Base-by-base conservation (phyloP, 1,140 invertebrate genomes). In the Streblospio benedicti region DNA sequence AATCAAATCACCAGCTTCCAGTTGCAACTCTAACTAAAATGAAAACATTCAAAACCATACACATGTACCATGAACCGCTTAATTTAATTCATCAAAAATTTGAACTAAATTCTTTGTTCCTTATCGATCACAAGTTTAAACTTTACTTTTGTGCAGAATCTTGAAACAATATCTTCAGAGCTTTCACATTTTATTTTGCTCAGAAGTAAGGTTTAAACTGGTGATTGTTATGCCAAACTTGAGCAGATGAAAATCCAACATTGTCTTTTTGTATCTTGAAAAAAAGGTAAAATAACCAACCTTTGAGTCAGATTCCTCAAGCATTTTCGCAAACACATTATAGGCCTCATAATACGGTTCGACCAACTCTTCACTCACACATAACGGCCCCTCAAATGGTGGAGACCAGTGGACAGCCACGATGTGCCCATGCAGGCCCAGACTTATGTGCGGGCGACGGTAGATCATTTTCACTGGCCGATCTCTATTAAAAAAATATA, bases 341-440 rank as follows among this genome's bases (percentile, higher is more conserved):
- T 75, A 75, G 4, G 70, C 71, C 50, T 49, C 64, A 54, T 72
- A 75, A 55, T 71, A 75, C 0, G 51, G 50, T 52, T 68, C 62
- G n/a, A 71, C 68, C 60, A 69, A 65, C 51, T 69, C 67, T 52
- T 63, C 53, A 33, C 35, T 33, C n/a, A 70, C 65, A 35, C 53
- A 49, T 31, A 75, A 60, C 2, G 73, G 71, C 32, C 70, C 71
- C 60, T 75, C 73, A 67, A 75, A 75, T 41, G 70, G 35, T 53
- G 73, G 73, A 27, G 70, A 64, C 73, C 73, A 75, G 59, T 71
- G 69, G 6, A 75, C 62, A 20, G 57, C 63, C 16, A 68, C 63
- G 23, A 75, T 67, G 27, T 52, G 49, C 32, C 45, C 59, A 2
- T 30, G 23, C 20, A 16, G 52, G 14, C 30, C 44, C 20, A 74